Evolutionary conservation across 2,888 invertebrate species (phyloP).

Genomic region (Ethmia dodecea): DNA sequence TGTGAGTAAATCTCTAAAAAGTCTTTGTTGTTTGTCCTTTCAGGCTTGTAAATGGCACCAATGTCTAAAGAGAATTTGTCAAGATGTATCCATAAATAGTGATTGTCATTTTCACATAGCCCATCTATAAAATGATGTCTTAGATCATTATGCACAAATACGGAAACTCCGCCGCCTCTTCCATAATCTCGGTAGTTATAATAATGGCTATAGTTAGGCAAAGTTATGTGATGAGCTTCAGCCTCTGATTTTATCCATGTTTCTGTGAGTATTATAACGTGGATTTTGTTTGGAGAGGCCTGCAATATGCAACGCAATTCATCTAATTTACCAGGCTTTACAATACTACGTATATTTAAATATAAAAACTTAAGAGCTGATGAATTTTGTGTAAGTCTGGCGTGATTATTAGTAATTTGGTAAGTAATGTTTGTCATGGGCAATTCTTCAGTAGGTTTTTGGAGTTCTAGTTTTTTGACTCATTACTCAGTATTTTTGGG

Average conservation of each 20-base stretch:
- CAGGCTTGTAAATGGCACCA: conserved; percentile 13
- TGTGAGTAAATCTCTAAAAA: conserved; percentile 6
- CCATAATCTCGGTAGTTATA: conserved; percentile 16
- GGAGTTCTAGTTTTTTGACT: neutral
- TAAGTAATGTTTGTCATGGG: neutral
- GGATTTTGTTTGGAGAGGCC: neutral
- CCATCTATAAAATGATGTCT: conserved; percentile 19
- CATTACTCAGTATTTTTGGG: neutral
- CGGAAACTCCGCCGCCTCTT: conserved; percentile 23
- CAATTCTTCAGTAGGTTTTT: neutral
- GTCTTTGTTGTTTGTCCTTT: neutral
- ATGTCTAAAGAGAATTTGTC: conserved; percentile 17
- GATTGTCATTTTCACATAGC: conserved; percentile 14
- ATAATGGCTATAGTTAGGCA: conserved; percentile 19
- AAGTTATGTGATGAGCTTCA: conserved; percentile 4
- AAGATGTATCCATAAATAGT: conserved; percentile 18
- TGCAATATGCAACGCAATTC: neutral
- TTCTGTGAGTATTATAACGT: conserved; percentile 1
- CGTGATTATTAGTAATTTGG: neutral
- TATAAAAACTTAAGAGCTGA: neutral
- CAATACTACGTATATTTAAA: neutral
- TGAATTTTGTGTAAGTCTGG: neutral
- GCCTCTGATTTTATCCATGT: conserved; percentile 15
- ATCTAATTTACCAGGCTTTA: neutral
- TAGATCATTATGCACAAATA: conserved; percentile 18